Conservation (phyloP, 2,797 vertebrate genomes). For the Hylomyscus alleni region DNA sequence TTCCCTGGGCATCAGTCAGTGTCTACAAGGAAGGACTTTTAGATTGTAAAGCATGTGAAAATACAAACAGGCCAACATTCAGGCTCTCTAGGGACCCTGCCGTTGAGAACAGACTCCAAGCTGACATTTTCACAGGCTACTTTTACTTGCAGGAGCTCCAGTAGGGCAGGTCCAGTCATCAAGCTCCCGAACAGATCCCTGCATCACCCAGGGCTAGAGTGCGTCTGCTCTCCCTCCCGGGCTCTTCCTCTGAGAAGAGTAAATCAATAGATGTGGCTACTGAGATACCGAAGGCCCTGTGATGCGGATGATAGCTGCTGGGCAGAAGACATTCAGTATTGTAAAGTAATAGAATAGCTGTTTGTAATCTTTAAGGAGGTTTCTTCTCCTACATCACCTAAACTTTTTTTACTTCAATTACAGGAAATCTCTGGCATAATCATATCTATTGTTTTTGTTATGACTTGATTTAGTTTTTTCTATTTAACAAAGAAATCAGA, state of each 20-base stretch:
- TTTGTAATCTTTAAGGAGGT: conserved; percentile 83
- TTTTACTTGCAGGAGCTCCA: conserved; percentile 89
- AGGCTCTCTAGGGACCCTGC: conserved; percentile 88
- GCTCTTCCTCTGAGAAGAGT: conserved; percentile 86
- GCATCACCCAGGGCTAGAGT: conserved; percentile 86
- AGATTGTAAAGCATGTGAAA: conserved; percentile 93
- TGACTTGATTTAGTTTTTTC: conserved; percentile 60
- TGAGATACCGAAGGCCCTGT: conserved; percentile 82
- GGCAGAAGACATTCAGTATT: conserved; percentile 73
- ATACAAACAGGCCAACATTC: conserved; percentile 89
- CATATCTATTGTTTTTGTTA: conserved; percentile 71
- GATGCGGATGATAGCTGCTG: conserved; percentile 79
- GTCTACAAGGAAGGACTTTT: conserved; percentile 92
- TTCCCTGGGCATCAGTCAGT: conserved; percentile 92
- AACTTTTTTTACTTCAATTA: conserved; percentile 74
- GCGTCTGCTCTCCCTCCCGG: conserved; percentile 81
- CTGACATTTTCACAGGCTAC: conserved; percentile 92
- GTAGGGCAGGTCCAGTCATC: conserved; percentile 87
- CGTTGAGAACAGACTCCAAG: conserved; percentile 88
- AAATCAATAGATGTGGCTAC: conserved; percentile 82
- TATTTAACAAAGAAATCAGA: conserved; percentile 71
- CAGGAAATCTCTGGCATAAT: conserved; percentile 79
- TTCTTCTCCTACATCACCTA: conserved; percentile 73
- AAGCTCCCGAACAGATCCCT: conserved; percentile 88
- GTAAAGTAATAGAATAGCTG: conserved; percentile 83